Base-by-base conservation (phyloP, 2,888 invertebrate genomes). In the Agrochola circellaris region DNA sequence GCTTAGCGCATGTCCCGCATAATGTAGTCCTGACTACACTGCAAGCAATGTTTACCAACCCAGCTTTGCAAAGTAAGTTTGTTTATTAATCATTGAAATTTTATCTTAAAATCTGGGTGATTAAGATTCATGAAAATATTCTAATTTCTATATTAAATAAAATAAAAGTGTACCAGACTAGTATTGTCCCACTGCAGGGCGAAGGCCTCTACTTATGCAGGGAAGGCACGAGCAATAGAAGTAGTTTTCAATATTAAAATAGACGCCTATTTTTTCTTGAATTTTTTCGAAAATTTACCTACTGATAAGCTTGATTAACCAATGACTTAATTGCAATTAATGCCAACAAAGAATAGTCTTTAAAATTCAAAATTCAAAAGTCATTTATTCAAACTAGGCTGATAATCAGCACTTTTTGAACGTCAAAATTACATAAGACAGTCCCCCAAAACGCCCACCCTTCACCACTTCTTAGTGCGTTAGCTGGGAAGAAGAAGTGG, bases 1-100 rank as follows among this genome's bases (percentile, higher is more conserved):
- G 88, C 85, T 77, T 75, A 80, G 87, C 85, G 77, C 83, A 73
- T 75, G 84, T 30, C 74, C 67, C 71, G 85, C 82, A 88, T 88
- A 87, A 83, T 73, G 73, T 74, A 64, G 75, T 88, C 85, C 89
- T 89, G 60, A 20, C 15, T 90, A 89, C 89, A 90, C 82, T 85
- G 84, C 62, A 26, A 56, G 83, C 75, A 72, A 62, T 30, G n/a
- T 66, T 74, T 66, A 82, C 51, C 26, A 30, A 48, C 60, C 67
- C 64, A 81, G 75, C 68, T 75, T 70, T 72, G 70, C 38, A n/a
- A 42, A 82, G 20, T n/a, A 17, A 58, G 0, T 62, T 58, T 48
- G 3, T 30, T 58, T 17, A 15, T 23, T 30, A 6, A 26, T 42
- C 11, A 38, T 64, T 62, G 3, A 54, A 45, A 15, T 66, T 75